Conservation (phyloP, 1,140 invertebrate species). For the Acromyrmex echinatior region DNA sequence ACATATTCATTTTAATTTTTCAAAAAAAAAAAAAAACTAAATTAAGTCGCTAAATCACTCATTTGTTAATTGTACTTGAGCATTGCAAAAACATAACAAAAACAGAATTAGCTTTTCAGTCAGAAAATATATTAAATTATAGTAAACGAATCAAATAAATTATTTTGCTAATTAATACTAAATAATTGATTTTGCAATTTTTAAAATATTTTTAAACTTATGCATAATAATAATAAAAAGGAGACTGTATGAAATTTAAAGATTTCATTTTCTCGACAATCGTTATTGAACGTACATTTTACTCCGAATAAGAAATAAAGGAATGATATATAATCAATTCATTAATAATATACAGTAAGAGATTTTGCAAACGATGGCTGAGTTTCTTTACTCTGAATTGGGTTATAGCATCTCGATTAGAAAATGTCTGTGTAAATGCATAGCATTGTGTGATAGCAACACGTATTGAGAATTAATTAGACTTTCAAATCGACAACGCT, state of each 20-base stretch:
- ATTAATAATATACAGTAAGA: slow-evolving; percentile 8
- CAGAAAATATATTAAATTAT: neutral
- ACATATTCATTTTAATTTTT: neutral
- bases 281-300: neutral
- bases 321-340: neutral
- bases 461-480: slow-evolving; percentile 10
- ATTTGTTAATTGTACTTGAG: neutral
- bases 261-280: neutral
- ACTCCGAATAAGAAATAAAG: neutral
- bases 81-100: neutral
- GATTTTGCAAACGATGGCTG: neutral
- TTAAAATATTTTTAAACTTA: neutral
- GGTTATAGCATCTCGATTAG: neutral
- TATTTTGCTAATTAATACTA: neutral
- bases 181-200: neutral
- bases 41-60: neutral
- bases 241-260: neutral
- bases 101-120: neutral
- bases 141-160: neutral
- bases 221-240: neutral
- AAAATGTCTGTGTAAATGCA: slow-evolving; percentile 12
- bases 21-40: neutral
- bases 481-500: neutral
- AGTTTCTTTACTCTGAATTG: slow-evolving; percentile 4
- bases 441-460: neutral